Evolutionary conservation across 2,113 vertebrate species (phyloP), one percentile per base, ranked within the genome.

Genomic region (Cricetomys ansorgei): DNA sequence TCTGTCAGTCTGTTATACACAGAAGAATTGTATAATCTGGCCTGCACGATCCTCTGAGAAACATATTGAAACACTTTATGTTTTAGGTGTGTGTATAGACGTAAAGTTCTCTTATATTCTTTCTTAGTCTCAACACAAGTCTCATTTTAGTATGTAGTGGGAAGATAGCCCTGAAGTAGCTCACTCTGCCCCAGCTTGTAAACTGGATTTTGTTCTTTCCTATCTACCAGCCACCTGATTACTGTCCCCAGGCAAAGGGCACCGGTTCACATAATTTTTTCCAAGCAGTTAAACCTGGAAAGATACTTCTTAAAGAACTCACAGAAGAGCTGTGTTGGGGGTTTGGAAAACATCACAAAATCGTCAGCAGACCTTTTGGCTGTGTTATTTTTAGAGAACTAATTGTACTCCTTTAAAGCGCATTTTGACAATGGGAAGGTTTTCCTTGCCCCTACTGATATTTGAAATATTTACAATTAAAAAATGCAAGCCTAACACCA

Each of bases 371-470:
- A 89, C 25, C 13, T 64, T 95, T 97, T 97, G 93, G 88, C 94
- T 94, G 94, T 85, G 92, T 91, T 97, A 97, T 98, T 95, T 98
- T 97, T 97, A 97, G 89, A 91, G 85, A 96, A 85, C 96, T 94
- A 95, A 98, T 98, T 98, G 98, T 98, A 95, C 94, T 98, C 95
- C 92, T 98, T 98, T 97, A 93, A 96, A 98, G 90, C 96, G 80
- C 91, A 37, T 1, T 16, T 77, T 96, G 4, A 92, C 95, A 98
- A 97, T 96, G 97, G 96, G 95, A 96, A 96, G 97, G 80, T 94
- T 94, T 93, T 84, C 91, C 88, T 94, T 92, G 85, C 84, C 73
- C 87, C 89, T 67, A 48, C 84, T 93, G 89, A 96, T n/a, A 94
- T 9, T 79, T 87, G 97, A 94, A 95, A 72, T 96, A 88, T 84